phyloP scores from a whole-genome alignment of 1,140 invertebrate genomes.

The Psix sp. region DNA sequence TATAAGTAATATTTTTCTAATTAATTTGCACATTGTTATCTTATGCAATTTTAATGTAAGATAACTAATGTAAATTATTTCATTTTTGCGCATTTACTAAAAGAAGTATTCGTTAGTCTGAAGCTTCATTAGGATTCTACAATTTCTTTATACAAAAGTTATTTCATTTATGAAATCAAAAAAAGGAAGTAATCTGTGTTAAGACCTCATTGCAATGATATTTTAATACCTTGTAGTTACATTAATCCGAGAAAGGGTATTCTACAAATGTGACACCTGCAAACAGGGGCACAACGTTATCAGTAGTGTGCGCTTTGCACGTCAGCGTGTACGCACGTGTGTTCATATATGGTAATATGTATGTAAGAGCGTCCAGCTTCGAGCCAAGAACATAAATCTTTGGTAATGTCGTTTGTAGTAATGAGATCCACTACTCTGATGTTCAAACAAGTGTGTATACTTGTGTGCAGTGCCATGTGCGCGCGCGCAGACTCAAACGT shows the following conservation, averaged over 20 bases:
- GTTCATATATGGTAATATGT: slow-evolving; percentile 60
- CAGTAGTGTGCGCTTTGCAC: slow-evolving; percentile 30
- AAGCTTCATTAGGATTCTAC: no score
- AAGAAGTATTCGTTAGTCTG: no score
- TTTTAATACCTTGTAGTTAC: no score
- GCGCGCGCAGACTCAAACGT: neutral
- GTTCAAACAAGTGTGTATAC: slow-evolving; percentile 35
- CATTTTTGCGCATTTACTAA: no score
- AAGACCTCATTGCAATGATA: no score
- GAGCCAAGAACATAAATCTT: slow-evolving; percentile 59
- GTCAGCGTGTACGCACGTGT: slow-evolving; percentile 52
- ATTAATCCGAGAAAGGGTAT: slow-evolving; percentile 19
- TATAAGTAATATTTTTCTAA: no score
- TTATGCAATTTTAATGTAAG: no score
- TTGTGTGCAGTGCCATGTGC: slow-evolving; percentile 26
- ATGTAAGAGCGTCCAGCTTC: slow-evolving; percentile 59
- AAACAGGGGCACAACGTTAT: slow-evolving; percentile 32
- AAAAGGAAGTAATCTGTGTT: no score
- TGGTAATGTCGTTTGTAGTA: slow-evolving; percentile 58
- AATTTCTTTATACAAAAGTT: no score
- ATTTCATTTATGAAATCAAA: no score
- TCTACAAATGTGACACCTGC: slow-evolving; percentile 35
- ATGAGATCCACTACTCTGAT: slow-evolving; percentile 57
- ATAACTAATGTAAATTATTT: no score
- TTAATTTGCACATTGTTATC: no score